Conservation (phyloP, 2,888 invertebrate genomes). For the Anorthoa munda region DNA sequence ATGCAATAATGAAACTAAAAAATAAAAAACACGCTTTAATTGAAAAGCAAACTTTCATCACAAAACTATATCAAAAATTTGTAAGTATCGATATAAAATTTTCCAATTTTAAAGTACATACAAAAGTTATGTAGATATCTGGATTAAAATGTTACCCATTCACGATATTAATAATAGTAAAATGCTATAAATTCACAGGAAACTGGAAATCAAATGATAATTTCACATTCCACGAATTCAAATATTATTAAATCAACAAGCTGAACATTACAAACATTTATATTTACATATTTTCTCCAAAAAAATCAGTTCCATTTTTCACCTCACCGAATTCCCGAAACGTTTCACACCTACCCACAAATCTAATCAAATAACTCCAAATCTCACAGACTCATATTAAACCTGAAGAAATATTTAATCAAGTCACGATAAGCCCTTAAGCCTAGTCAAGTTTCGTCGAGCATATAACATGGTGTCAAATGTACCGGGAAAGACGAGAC, state of each 20-base stretch:
- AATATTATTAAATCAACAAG: not conserved
- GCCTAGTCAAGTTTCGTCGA: slow-evolving; percentile 69
- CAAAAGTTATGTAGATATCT: too few species aligned
- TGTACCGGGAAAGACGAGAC: slow-evolving; percentile 70
- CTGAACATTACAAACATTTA: not conserved
- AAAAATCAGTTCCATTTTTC: not conserved
- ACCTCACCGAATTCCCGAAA: not conserved
- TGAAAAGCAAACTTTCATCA: too few species aligned
- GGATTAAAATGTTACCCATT: too few species aligned
- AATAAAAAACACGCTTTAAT: too few species aligned
- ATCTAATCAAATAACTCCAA: slow-evolving; percentile 46
- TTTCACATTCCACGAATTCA: not conserved
- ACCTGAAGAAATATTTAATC: slow-evolving; percentile 70
- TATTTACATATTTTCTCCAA: too few species aligned
- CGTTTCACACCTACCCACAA: slow-evolving; percentile 17
- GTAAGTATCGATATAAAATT: too few species aligned
- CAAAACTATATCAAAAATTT: too few species aligned
- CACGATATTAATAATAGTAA: too few species aligned
- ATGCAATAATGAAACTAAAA: too few species aligned
- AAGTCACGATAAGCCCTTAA: slow-evolving; percentile 64
- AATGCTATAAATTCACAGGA: too few species aligned
- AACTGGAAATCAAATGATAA: too few species aligned
- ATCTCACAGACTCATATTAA: slow-evolving; percentile 45
- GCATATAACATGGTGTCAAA: slow-evolving; percentile 68
- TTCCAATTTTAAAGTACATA: too few species aligned